Percentiles rank a stretch among this genome's conserved stretches.
These are phyloP conservation scores for Vireo griseus DNA, from an alignment of 2,797 vertebrate species.

Conservation along the genomic window DNA sequence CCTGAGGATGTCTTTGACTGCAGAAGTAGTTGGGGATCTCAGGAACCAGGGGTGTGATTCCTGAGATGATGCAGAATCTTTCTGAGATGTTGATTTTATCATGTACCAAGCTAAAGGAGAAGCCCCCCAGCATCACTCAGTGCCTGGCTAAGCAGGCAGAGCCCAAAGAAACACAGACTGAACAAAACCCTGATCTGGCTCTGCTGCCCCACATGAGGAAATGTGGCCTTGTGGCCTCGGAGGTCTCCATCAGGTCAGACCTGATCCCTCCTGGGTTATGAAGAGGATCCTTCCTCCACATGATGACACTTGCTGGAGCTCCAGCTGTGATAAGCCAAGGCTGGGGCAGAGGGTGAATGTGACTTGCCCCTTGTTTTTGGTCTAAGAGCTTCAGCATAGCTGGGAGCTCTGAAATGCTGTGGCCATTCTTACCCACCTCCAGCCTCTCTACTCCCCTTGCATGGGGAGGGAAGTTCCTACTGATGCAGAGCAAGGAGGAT, in stretches of 20 bases:
- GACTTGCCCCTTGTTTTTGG: background rate
- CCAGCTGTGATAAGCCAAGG: background rate
- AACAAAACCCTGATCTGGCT: background rate
- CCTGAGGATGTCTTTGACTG: slow-evolving; percentile 17
- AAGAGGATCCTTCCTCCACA: background rate
- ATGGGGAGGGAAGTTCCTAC: background rate
- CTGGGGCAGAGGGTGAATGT: background rate
- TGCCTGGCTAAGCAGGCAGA: background rate
- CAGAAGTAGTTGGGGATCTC: slow-evolving; percentile 3
- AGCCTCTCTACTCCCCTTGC: background rate
- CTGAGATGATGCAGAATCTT: background rate
- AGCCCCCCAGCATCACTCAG: background rate
- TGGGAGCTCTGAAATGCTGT: background rate
- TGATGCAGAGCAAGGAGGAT: background rate
- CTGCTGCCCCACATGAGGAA: background rate
- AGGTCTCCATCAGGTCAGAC: background rate
- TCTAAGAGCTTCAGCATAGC: background rate
- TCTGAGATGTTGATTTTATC: background rate
- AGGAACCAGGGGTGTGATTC: background rate
- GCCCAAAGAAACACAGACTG: background rate
- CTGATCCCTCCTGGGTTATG: background rate
- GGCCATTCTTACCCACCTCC: background rate
- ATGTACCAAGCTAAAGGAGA: background rate
- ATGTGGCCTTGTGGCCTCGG: background rate
- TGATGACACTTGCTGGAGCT: background rate